phyloP scores from a whole-genome alignment of 2,797 vertebrate genomes.

The Ctenopoma kingsleyae region DNA sequence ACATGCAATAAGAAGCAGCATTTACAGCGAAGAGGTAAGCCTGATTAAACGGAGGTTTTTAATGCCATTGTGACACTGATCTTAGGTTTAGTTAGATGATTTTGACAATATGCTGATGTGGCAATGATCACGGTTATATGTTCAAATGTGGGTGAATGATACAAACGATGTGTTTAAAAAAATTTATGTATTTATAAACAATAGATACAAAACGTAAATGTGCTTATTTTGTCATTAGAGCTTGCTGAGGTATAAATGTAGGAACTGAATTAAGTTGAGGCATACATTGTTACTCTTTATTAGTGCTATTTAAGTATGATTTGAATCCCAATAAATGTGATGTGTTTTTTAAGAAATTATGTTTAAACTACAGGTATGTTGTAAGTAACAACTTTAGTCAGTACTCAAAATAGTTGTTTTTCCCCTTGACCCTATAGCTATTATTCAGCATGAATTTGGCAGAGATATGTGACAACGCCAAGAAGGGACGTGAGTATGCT shows the following conservation, averaged over 20 bases:
- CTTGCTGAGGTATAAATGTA: not conserved
- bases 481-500: conserved; percentile 96
- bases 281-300: not conserved
- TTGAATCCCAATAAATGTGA: not conserved
- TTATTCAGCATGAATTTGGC: conserved; percentile 91
- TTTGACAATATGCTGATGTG: not conserved
- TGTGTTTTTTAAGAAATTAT: too few relatives aligned
- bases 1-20: not conserved
- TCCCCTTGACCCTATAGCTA: conserved; percentile 42
- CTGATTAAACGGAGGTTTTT: not conserved
- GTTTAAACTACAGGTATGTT: not conserved
- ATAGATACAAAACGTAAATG: too few relatives aligned
- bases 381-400: not conserved
- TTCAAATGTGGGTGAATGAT: not conserved
- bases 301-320: too few relatives aligned
- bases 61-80: not conserved
- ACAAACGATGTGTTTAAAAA: not conserved
- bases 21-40: not conserved
- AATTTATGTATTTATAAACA: not conserved
- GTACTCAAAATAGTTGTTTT: not conserved
- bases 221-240: not conserved
- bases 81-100: not conserved
- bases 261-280: too few relatives aligned
- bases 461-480: conserved; percentile 96
- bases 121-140: too few relatives aligned